A percentile compares a stretch with the other conserved stretches of the same genome.
phyloP scores from a whole-genome alignment of 2,797 vertebrate genomes.

The Rousettus madagascariensis region DNA sequence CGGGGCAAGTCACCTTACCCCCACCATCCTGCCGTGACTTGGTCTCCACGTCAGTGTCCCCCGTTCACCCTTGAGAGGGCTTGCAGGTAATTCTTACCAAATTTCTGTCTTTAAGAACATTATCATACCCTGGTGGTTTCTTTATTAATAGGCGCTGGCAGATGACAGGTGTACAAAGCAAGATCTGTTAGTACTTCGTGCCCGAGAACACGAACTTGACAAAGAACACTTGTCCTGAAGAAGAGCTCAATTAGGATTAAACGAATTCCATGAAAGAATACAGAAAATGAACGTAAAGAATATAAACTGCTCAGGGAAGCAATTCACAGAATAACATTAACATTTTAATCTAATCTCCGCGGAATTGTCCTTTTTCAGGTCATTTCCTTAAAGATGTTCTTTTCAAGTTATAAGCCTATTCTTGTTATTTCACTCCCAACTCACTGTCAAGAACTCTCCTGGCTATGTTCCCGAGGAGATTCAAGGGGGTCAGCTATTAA shows the following conservation, averaged over 20 bases:
- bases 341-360: not conserved
- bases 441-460: not conserved
- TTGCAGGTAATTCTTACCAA: not conserved
- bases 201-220: not conserved
- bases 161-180: not conserved
- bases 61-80: not conserved
- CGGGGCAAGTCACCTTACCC: accelerated
- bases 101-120: not conserved
- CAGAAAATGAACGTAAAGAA: not conserved
- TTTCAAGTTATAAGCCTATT: not conserved
- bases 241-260: not conserved
- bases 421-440: not conserved
- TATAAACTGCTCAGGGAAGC: not conserved
- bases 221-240: not conserved
- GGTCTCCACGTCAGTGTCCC: accelerated
- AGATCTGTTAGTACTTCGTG: not conserved
- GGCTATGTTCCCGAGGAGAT: not conserved
- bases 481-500: not conserved
- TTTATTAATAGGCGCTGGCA: not conserved
- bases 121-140: not conserved
- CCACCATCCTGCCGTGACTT: accelerated
- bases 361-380: not conserved
- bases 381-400: slow-evolving; percentile 13
- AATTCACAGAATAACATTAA: not conserved
- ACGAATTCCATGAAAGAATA: not conserved